These are phyloP conservation scores for Danio choprae DNA, from an alignment of 2,797 vertebrate genomes.

Conservation along the genomic window DNA sequence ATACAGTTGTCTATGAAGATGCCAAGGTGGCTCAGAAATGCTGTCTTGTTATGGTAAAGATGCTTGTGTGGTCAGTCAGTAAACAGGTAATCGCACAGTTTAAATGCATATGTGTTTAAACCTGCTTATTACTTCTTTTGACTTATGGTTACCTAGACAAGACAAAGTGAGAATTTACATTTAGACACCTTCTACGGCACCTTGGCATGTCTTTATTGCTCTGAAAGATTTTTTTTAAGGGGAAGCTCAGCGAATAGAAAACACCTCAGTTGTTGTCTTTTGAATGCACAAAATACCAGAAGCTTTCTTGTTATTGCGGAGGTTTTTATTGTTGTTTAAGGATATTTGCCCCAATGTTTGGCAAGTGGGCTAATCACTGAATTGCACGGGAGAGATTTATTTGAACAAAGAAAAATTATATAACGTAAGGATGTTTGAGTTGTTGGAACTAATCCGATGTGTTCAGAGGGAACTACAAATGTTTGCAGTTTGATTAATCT, in stretches of 20 bases:
- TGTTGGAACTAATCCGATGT: slow-evolving; percentile 42
- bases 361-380: background rate
- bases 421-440: slow-evolving; percentile 38
- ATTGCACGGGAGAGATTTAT: slow-evolving; percentile 39
- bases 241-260: background rate
- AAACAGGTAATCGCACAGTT: background rate
- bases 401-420: slow-evolving; percentile 26
- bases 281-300: background rate
- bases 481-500: slow-evolving; percentile 57
- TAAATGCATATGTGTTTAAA: slow-evolving; percentile 61
- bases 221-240: background rate
- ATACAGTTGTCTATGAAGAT: background rate
- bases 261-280: background rate
- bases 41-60: background rate
- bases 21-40: background rate
- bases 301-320: background rate
- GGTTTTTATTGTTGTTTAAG: background rate
- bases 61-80: background rate
- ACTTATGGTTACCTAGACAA: slow-evolving; percentile 59
- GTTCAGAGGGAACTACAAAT: slow-evolving; percentile 49
- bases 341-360: background rate
- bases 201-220: slow-evolving; percentile 39
- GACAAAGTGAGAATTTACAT: slow-evolving; percentile 64
- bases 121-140: slow-evolving; percentile 69
- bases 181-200: slow-evolving; percentile 3